Evolutionary conservation across 1,140 invertebrate species (phyloP).

Genomic region (Uloborus diversus): DNA sequence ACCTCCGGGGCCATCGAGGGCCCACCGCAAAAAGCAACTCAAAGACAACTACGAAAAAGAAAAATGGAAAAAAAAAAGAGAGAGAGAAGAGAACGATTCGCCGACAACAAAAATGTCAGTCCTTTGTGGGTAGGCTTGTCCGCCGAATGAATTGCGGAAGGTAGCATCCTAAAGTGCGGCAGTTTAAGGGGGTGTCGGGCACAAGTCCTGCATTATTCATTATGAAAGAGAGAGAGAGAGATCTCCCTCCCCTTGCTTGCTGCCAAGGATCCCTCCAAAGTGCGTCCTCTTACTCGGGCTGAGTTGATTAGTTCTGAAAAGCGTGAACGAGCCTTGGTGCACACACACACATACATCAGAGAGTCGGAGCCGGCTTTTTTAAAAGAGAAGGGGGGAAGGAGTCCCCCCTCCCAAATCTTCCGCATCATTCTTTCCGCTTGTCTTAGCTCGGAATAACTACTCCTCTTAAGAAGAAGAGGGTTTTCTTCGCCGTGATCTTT

Average conservation of each 20-base stretch:
- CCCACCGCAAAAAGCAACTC: neutral
- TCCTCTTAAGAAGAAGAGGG: conserved; percentile 46
- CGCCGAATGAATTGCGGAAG: conserved; percentile 6
- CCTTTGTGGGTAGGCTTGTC: conserved; percentile 13
- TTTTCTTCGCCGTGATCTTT: neutral
- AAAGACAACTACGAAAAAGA: no score
- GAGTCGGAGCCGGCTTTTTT: neutral
- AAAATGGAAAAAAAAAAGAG: neutral
- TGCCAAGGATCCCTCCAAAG: conserved; percentile 29
- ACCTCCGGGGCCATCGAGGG: conserved; percentile 4
- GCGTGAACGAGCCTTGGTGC: conserved; percentile 53
- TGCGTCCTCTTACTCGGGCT: conserved; percentile 40
- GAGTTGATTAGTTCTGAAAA: conserved; percentile 53
- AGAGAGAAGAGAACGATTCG: conserved; percentile 1
- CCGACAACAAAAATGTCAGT: conserved; percentile 30
- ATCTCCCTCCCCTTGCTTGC: neutral
- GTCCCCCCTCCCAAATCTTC: conserved; percentile 31
- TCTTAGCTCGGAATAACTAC: conserved; percentile 53
- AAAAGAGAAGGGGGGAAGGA: neutral
- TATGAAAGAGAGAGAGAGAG: conserved; percentile 9
- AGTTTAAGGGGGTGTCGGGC: conserved; percentile 18
- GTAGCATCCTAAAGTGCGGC: neutral
- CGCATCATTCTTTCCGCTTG: conserved; percentile 55
- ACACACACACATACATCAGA: no score
- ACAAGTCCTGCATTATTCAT: conserved; percentile 46